Conservation (phyloP, 2,797 vertebrate species). For the Setipinna tenuifilis region DNA sequence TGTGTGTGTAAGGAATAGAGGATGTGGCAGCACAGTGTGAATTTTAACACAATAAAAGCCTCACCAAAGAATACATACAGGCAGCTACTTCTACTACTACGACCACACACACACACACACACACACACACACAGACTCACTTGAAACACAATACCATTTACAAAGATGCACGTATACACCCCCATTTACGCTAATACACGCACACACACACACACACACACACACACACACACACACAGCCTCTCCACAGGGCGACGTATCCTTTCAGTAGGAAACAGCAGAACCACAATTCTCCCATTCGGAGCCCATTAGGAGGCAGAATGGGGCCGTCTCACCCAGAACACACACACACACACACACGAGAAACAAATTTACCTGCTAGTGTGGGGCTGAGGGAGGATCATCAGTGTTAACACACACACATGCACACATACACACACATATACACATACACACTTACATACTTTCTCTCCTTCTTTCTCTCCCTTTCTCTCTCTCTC, state of each 20-base stretch:
- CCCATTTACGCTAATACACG: neutral
- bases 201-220: neutral
- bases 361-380: neutral
- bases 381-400: no score
- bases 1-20: neutral
- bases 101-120: neutral
- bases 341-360: neutral
- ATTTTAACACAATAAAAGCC: neutral
- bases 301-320: constrained; percentile 40
- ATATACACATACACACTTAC: neutral
- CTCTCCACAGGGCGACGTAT: neutral
- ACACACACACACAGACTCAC: neutral
- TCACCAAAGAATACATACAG: neutral
- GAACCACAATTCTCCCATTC: constrained; percentile 24
- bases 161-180: neutral
- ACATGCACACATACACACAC: neutral
- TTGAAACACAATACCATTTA: neutral
- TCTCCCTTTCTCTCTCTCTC: no score
- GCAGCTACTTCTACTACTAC: neutral
- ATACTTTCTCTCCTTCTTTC: no score
- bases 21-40: neutral
- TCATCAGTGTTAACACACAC: neutral
- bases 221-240: neutral
- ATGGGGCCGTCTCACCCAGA: constrained; percentile 39
- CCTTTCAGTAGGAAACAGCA: neutral